phyloP scores from a whole-genome alignment of 2,113 vertebrate genomes.

The Mormoops blainvillei region DNA sequence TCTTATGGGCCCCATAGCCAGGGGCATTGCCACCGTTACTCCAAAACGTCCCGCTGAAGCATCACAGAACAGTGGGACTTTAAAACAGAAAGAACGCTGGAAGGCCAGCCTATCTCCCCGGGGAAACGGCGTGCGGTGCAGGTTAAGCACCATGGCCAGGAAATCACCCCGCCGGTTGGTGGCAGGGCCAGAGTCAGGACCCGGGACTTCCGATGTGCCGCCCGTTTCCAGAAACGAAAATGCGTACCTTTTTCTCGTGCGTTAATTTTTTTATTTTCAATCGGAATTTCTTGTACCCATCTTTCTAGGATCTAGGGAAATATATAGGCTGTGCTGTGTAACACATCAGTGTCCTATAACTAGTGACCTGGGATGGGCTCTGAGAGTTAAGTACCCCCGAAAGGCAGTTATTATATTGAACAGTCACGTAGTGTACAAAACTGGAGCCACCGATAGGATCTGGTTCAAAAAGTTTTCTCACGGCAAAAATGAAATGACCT shows the following conservation, averaged over 20 bases:
- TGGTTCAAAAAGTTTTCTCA: neutral
- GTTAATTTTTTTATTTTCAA: neutral
- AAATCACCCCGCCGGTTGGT: neutral
- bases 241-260: neutral
- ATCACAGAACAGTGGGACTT: neutral
- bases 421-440: neutral
- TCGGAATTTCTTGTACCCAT: neutral
- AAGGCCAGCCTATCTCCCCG: neutral
- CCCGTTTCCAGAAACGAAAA: neutral
- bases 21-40: no score
- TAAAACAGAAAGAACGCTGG: neutral
- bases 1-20: neutral
- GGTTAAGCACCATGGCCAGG: neutral
- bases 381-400: neutral
- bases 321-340: neutral
- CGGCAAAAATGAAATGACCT: neutral
- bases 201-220: neutral
- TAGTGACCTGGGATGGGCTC: neutral
- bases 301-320: neutral
- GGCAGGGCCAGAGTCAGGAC: neutral
- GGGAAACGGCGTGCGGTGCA: neutral
- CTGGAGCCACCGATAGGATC: neutral
- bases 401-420: neutral
- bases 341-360: neutral
- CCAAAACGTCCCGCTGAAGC: neutral